Evolutionary conservation across 1,140 invertebrate species (phyloP), one percentile per base, ranked within the genome.

Genomic region (Dysdera silvatica): DNA sequence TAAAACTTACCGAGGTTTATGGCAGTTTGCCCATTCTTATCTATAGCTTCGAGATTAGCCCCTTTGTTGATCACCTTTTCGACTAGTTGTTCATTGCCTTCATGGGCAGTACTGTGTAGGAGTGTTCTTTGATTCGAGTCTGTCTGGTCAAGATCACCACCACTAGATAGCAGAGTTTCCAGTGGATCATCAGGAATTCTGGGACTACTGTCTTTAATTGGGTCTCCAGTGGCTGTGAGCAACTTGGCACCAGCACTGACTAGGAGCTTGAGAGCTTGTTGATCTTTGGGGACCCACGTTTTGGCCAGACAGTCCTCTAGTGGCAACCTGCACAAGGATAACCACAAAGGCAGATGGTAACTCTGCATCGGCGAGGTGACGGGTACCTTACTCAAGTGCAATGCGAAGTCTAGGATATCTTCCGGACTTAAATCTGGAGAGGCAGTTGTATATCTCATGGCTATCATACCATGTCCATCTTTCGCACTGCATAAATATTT

Each of bases 381-480:
- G 54, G 71, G 72, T 54, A 77, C 76, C 61, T 75, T 72, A 51
- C 76, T 75, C 20, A 84, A 71, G 71, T 84, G 83, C 37, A 79
- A 75, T 18, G 80, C 80, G 28, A 84, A 74, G 48, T 82, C 79
- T 51, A 79, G 76, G n/a, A 82, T 75, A 67, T 82, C 78, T 23
- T 71, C 76, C 2, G 81, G 70, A 32, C 77, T 77, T 6, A 87
- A 74, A 23, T 78, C 73, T 14, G 73, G 56, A 1, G 80, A 83
- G 29, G 33, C 33, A 10, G 45, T 24, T n/a, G 58, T 85, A 68
- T 90, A 88, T 71, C 88, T 84, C 82, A 92, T 86, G 7, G 90
- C 88, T 24, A 95, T 80, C 80, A 92, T 89, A 3, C 86, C 86
- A 74, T 96, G 92, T 1, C 92, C 92, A 71, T 91, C 88, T 35